Evolutionary conservation across 92 coral and sea anemone species (phyloP).

Genomic region (Meandrina meandrites): DNA sequence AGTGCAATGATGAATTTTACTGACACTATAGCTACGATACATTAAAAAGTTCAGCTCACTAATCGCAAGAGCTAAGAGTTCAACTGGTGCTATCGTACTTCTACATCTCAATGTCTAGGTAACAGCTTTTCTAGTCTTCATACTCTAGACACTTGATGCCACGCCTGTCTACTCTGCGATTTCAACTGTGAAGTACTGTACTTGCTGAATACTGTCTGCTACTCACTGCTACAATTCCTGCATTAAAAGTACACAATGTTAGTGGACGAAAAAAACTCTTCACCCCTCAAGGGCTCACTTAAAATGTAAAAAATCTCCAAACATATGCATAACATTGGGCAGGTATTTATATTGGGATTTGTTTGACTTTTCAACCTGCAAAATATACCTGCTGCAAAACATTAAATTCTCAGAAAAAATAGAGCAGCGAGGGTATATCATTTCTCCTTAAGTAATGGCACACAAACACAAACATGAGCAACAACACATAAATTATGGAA

Average conservation of each 20-base stretch:
- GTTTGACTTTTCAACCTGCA: too few relatives aligned
- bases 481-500: too few relatives aligned
- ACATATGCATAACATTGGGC: neutral
- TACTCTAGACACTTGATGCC: slow-evolving; percentile 17
- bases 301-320: neutral
- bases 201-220: slow-evolving; percentile 43
- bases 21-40: neutral
- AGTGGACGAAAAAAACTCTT: slow-evolving; percentile 1
- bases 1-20: neutral
- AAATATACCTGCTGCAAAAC: too few relatives aligned
- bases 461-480: too few relatives aligned
- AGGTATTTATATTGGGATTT: too few relatives aligned
- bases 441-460: too few relatives aligned
- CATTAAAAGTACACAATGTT: slow-evolving; percentile 39
- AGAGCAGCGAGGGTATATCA: too few relatives aligned
- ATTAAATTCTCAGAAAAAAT: too few relatives aligned
- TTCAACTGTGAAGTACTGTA: slow-evolving; percentile 12
- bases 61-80: neutral
- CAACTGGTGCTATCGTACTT: neutral
- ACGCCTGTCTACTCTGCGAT: slow-evolving; percentile 41
- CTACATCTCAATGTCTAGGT: slow-evolving; percentile 19
- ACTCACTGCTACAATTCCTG: slow-evolving; percentile 54
- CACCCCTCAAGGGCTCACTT: neutral
- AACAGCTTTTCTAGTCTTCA: slow-evolving; percentile 22
- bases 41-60: neutral